A percentile compares a stretch with the other conserved stretches of the same genome.
These are phyloP conservation scores for Cassiopea andromeda DNA, from an alignment of 30 jellyfish, hydroid and myxozoan genomes.

Conservation along the genomic window DNA sequence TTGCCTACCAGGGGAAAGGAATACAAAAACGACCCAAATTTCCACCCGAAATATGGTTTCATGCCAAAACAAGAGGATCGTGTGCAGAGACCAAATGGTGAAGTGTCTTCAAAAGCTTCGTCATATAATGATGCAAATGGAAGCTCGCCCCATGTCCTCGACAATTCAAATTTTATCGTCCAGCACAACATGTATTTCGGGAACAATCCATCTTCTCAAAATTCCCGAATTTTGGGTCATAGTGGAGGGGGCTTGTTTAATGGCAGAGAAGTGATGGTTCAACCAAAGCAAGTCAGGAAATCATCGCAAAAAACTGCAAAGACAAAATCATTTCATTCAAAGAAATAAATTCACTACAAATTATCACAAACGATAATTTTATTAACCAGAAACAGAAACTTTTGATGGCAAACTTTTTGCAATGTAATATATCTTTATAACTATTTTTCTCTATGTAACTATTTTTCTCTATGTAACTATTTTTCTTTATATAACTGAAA, in stretches of 20 bases:
- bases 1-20: background rate
- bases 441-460: background rate
- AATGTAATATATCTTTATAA: no score
- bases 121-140: background rate
- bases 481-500: background rate
- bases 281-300: background rate
- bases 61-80: background rate
- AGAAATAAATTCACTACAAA: background rate
- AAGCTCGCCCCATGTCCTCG: background rate
- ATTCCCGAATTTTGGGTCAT: background rate
- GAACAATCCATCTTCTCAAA: background rate
- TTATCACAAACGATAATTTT: no score
- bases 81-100: background rate
- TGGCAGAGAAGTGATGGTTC: background rate
- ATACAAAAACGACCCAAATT: slow-evolving; percentile 17
- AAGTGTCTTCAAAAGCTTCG: background rate
- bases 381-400: background rate
- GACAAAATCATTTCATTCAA: background rate
- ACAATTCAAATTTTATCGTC: background rate
- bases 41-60: slow-evolving; percentile 25
- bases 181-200: slow-evolving; percentile 22
- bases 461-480: no score
- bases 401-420: background rate
- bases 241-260: background rate
- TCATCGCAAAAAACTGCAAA: background rate